Evolutionary conservation across 2,888 invertebrate species (phyloP), one percentile per base, ranked within the genome.

Genomic region (Sabatieria punctata): DNA sequence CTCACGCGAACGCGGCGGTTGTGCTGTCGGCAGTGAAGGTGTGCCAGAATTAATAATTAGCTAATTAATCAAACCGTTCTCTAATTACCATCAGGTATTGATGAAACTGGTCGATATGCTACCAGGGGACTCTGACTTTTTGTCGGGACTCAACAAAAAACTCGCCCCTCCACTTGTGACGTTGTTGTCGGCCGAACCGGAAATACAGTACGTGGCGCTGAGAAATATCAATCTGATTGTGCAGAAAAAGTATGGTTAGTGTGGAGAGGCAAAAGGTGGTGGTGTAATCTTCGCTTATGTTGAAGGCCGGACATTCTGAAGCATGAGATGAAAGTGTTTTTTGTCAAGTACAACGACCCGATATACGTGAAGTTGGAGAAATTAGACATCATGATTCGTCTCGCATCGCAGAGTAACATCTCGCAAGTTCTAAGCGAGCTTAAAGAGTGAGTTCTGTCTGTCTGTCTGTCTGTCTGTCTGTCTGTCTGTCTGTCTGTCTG

Each of bases 321-420:
- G 67, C 91, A 95, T 61, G 97, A 99, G 72, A 95, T 99, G 95
- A 97, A 97, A 75, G 88, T 86, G 45, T 99, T 97, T 73, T 97
- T 97, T 68, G 97, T 99, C 33, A 97, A 97, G 65, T 97, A 99
- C 73, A 99, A 97, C 68, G 97, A 99, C 71, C 97, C 97, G 0
- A 99, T 99, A 66, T 97, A 99, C 68, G 97, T 99, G 38, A 97
- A 97, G 67, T 74, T 97, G 51, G 97, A 97, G 68, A 97, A 97
- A 66, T 65, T 97, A 59, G 97, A 97, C 67, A 97, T 97, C 48
- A 97, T 97, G 95, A 99, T 99, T 60, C 79, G 97, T 18, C 73
- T 99, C 55, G 95, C 97, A 18, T 89, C 88, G 39, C 91, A 95
- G 68, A 81, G 85, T 18, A 99, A 99, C 69, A 97, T 97, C 59